Evolutionary conservation across 2,888 invertebrate genomes (phyloP), one percentile per base, ranked within the genome.

Genomic region (Neocrepidodera transversa): DNA sequence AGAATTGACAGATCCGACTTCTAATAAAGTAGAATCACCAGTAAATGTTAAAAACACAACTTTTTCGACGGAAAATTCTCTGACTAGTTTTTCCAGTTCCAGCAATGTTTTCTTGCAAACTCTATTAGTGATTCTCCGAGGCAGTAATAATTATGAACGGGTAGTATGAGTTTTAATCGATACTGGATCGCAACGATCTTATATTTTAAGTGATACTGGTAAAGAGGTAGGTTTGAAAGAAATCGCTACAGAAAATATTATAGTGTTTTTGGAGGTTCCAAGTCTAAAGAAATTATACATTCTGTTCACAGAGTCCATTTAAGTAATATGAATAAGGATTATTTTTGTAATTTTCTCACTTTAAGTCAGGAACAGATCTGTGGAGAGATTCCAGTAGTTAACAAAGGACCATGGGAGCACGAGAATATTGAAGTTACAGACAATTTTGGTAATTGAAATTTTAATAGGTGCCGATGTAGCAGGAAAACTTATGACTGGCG

Each of bases 401-500:
- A n/a, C n/a, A 16, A 48, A 38, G 63, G 59, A 18, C 38, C 56
- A n/a, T 68, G 67, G 65, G 35, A 51, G 11, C 13, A 52, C 8
- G 60, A 66, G 13, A 50, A 47, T 20, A 60, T 64, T 18, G 13
- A 20, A 10, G 26, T 23, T 18, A n/a, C n/a, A n/a, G 66, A 66
- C 51, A 30, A 28, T 13, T 8, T 40, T 47, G 59, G 60, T 7
- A 23, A 61, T 71, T 11, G 59, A 65, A 14, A 28, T 72, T 17
- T 50, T 68, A 6, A 70, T 72, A 10, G 71, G 70, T 11, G 66
- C 69, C 1, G 71, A 71, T 60, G 47, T 68, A n/a, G 58, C 62
- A 2, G 72, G 68, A 5, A 68, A 69, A 64, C 35, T 73, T 26
- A 48, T 64, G 4, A 68, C 68, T 7, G 70, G 68, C 35, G 62